These are phyloP conservation scores for Drosophila ustulata DNA, from an alignment of 2,888 invertebrate species.

Conservation along the genomic window DNA sequence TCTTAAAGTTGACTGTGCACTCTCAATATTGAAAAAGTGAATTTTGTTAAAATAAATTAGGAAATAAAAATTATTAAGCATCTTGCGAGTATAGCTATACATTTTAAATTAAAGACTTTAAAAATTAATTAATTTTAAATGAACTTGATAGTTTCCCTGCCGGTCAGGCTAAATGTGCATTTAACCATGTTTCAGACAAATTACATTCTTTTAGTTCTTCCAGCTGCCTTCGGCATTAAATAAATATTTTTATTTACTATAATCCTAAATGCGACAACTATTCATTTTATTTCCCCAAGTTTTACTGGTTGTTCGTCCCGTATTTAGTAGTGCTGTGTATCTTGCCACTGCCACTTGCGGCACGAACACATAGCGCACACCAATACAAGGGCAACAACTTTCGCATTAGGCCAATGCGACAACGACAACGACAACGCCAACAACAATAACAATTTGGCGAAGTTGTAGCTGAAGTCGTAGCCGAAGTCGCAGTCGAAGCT, in stretches of 20 bases:
- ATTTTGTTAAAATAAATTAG: too few species aligned
- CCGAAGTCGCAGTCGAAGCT: constrained; percentile 1
- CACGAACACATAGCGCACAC: constrained; percentile 63
- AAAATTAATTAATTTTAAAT: too few species aligned
- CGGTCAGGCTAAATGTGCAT: too few species aligned
- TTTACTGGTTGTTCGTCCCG: not conserved
- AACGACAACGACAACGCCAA: constrained; percentile 39
- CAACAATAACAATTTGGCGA: constrained; percentile 33
- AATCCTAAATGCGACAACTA: not conserved
- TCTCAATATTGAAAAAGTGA: too few species aligned
- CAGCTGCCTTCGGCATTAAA: not conserved
- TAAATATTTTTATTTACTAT: not conserved
- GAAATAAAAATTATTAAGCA: too few species aligned
- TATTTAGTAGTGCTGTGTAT: constrained; percentile 46
- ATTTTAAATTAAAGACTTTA: too few species aligned
- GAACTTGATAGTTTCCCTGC: too few species aligned
- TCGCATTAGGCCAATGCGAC: constrained; percentile 66
- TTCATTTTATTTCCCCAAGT: not conserved
- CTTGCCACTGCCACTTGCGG: constrained; percentile 72
- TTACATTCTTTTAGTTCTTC: too few species aligned
- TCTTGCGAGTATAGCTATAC: too few species aligned
- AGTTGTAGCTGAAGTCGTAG: not conserved
- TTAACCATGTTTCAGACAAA: too few species aligned
- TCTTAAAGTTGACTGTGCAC: too few species aligned
- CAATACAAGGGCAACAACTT: constrained; percentile 78